Base-by-base conservation (phyloP, 2,888 invertebrate genomes). In the Parascotia fuliginaria region DNA sequence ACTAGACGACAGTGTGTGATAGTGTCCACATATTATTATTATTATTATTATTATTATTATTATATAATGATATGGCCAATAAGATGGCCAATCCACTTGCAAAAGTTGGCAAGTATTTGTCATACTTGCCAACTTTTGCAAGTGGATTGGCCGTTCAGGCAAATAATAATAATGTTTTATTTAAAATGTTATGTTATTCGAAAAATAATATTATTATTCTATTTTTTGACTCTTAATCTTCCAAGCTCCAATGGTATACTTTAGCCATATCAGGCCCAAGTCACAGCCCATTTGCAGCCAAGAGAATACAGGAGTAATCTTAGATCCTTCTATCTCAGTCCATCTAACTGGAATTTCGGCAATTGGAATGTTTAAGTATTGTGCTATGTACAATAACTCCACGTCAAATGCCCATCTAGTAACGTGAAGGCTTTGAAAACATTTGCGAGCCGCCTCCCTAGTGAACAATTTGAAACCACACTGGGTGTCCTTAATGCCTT, bases 341-440 rank as follows among this genome's bases (percentile, higher is more conserved):
- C 99, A 99, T 65, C 95, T 95, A 0, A 99, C 97, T 24, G 98
- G 95, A 48, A 99, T 95, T 91, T 99, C 99, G 9, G 93, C 91
- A 56, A 98, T 95, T 54, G 97, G 96, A 89, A 98, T 95, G 71
- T 95, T 94, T 29, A 98, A 92, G 57, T 93, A 93, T 89, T 98
- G 96, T 40, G 99, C 99, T 67, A 99, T 95, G 80, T 96, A 98
- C 4, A 99, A 92, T 62, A 99, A 87, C 85, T 99, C 99, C 6
- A 99, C 99, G 92, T 99, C 99, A 90, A 99, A 99, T 9, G 99
- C 99, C 97, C 99, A 99, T 92, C 98, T 94, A 81, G 99, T 97
- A 1, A 99, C 97, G 86, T 99, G 99, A 47, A 99, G 88, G 74
- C 95, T 97, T 46, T 94, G 92, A 80, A 99, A 99, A 55, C 98